phyloP scores from a whole-genome alignment of 1,140 invertebrate genomes.

The Drosophila funebris region DNA sequence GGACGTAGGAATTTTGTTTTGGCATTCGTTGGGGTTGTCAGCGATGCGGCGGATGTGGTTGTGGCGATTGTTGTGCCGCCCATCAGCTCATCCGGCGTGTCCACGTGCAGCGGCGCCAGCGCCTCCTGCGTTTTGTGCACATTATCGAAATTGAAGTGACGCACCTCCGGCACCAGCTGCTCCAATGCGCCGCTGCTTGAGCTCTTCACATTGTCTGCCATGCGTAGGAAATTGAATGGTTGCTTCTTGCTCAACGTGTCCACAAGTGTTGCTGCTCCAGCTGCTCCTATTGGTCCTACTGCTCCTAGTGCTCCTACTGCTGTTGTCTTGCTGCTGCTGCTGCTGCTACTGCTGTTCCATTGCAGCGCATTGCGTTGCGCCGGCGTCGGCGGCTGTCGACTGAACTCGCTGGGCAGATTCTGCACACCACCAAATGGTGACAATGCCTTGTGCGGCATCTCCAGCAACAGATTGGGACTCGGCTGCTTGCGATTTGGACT shows the following conservation, averaged over 20 bases:
- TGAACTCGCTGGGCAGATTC: slow-evolving; percentile 78
- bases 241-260: slow-evolving; percentile 31
- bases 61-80: background rate
- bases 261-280: background rate
- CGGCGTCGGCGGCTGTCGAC: slow-evolving; percentile 67
- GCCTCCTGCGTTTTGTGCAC: slow-evolving; percentile 56
- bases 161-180: slow-evolving; percentile 78
- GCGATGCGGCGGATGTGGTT: background rate
- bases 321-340: background rate
- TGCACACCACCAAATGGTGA: slow-evolving; percentile 77
- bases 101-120: slow-evolving; percentile 65
- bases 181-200: background rate
- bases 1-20: slow-evolving; percentile 89
- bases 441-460: slow-evolving; percentile 47
- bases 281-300: background rate
- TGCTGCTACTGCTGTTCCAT: slow-evolving; percentile 48
- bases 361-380: slow-evolving; percentile 69
- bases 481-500: slow-evolving; percentile 71
- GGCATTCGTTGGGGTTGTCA: slow-evolving; percentile 7
- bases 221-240: slow-evolving; percentile 74
- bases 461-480: slow-evolving; percentile 41
- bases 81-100: slow-evolving; percentile 43
- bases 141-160: slow-evolving; percentile 86
- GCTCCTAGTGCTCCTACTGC: background rate
- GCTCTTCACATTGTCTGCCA: slow-evolving; percentile 74